Conservation (phyloP, 2,113 vertebrate species). For the Miniopterus natalensis region DNA sequence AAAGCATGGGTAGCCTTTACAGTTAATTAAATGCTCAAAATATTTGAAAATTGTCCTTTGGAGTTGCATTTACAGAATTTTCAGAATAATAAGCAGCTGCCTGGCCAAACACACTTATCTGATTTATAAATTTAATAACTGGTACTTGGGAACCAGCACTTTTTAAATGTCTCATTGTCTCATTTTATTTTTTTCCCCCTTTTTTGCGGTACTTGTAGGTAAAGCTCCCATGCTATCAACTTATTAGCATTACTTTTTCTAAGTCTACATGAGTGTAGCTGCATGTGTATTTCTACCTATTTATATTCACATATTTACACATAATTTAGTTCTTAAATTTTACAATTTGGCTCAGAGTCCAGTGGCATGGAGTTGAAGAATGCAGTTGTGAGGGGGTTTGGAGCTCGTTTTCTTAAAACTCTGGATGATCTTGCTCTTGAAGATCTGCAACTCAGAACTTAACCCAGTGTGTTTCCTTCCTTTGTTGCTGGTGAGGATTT, state of each 20-base stretch:
- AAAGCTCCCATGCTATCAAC: neutral
- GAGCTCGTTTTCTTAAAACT: neutral
- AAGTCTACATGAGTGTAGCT: neutral
- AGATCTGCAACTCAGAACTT: neutral
- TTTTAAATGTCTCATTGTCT: neutral
- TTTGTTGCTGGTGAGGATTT: neutral
- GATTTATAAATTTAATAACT: neutral
- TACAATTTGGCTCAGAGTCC: neutral
- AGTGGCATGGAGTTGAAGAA: neutral
- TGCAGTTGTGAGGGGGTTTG: neutral
- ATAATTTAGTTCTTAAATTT: neutral
- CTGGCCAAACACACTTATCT: neutral
- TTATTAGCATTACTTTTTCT: neutral
- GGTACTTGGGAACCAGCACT: neutral
- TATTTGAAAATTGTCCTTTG: conserved; percentile 44
- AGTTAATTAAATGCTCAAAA: conserved; percentile 46
- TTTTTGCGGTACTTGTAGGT: neutral
- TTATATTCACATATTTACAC: neutral
- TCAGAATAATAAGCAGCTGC: neutral
- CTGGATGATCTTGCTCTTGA: neutral
- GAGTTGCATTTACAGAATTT: neutral
- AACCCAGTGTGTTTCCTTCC: neutral
- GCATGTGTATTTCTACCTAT: neutral
- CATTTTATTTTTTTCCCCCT: neutral
- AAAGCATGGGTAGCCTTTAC: neutral